These are phyloP conservation scores for Sturnira hondurensis DNA, from an alignment of 2,113 vertebrate species.

Conservation along the genomic window DNA sequence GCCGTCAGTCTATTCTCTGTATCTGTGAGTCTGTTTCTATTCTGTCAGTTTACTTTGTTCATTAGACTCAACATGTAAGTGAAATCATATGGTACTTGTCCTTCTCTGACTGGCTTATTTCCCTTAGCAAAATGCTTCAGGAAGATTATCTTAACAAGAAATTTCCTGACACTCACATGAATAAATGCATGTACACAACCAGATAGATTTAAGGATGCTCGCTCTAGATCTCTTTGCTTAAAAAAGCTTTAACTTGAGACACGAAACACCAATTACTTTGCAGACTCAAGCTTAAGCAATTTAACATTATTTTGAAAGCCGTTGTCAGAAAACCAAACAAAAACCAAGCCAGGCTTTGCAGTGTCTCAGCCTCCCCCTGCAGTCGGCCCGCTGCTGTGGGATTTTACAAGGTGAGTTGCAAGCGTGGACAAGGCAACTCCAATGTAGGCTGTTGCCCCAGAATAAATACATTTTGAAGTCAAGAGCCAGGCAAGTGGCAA, in stretches of 20 bases:
- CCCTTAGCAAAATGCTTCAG: not conserved
- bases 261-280: constrained; percentile 54
- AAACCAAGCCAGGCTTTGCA: constrained; percentile 1
- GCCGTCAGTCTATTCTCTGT: not conserved
- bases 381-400: not conserved
- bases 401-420: constrained; percentile 21
- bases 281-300: constrained; percentile 6
- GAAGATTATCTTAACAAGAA: constrained; percentile 26
- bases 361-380: not conserved
- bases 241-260: constrained; percentile 56
- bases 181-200: constrained; percentile 50
- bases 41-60: not conserved
- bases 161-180: constrained; percentile 22
- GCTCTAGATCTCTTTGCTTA: constrained; percentile 36
- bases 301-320: constrained; percentile 53
- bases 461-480: constrained; percentile 46
- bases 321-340: constrained; percentile 47
- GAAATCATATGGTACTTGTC: not conserved
- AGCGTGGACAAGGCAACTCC: not conserved
- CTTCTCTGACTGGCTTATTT: not conserved
- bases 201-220: constrained; percentile 1
- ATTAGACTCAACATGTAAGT: not conserved
- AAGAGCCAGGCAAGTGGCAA: constrained; percentile 60
- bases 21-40: not conserved
- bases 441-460: not conserved